phyloP scores from a whole-genome alignment of 2,113 vertebrate species.

The Phainopepla nitens region DNA sequence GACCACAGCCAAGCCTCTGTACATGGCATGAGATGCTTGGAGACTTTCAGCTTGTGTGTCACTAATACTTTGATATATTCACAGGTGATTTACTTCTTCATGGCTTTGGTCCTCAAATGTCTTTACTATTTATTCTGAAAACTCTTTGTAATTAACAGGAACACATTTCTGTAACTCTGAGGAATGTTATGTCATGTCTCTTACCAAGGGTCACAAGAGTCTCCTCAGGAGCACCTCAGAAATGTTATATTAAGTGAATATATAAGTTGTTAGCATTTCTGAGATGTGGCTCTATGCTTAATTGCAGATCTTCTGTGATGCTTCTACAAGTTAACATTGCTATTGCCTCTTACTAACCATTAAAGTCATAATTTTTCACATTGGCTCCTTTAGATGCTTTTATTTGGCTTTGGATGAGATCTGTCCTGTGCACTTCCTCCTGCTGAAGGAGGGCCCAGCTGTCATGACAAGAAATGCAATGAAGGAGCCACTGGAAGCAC shows the following conservation, averaged over 20 bases:
- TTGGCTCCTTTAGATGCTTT: neutral
- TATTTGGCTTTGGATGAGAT: neutral
- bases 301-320: neutral
- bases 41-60: neutral
- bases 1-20: neutral
- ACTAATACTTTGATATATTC: neutral
- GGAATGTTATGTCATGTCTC: neutral
- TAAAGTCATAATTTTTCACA: neutral
- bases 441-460: neutral
- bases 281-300: neutral
- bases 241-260: neutral
- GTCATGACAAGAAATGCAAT: rapidly evolving
- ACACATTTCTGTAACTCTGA: neutral
- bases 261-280: neutral
- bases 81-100: neutral
- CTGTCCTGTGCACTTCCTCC: neutral
- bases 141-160: neutral
- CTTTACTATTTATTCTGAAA: neutral
- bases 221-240: neutral
- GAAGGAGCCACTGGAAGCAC: neutral
- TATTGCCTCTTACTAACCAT: neutral
- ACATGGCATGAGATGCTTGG: neutral
- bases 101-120: neutral
- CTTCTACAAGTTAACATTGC: neutral
- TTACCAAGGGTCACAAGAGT: neutral